Evolutionary conservation across 2,113 vertebrate species (phyloP), one percentile per base, ranked within the genome.

Genomic region (Canis aureus): DNA sequence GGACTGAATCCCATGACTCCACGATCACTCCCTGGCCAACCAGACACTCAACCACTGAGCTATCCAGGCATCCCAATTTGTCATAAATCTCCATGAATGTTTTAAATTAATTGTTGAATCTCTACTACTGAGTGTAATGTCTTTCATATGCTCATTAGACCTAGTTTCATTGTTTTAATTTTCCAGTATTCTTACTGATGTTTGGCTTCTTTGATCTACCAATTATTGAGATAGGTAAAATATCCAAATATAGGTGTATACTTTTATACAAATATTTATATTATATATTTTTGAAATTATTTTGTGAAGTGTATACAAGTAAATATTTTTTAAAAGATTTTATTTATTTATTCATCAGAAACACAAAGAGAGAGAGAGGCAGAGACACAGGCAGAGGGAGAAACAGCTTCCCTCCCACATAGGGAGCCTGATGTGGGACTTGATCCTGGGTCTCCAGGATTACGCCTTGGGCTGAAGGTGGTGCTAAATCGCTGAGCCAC

Each of bases 41-140:
- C 43, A 43, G 43, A 43, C 43, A 43, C 43, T 43, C 43, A 43
- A 43, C 43, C 43, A 43, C 43, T 43, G 43, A 43, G 7, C 43
- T 43, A 43, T 7, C 43, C 43, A 43, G 43, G 43, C 43, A 43
- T 7, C 43, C 43, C 43, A 43, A 43, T 43, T 43, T 43, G 93
- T 76, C 15, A 84, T 27, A 92, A 53, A 43, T 29, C 4, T 20
- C 5, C 20, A 49, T 11, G 3, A 84, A 15, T 76, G 2, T 67
- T n/a, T 90, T 51, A 43, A 43, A 49, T 82, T 13, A 55, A 22
- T 16, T 89, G 29, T 27, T 78, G 51, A 23, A 84, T 43, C 29
- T 60, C 11, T 25, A 69, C 8, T 19, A 0, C 53, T 38, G 10
- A 0, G 0, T 19, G 1, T 15, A 16, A 67, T 38, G 2, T 23